Base-by-base conservation (phyloP, 2,113 vertebrate species). In the Alexandromys fortis region DNA sequence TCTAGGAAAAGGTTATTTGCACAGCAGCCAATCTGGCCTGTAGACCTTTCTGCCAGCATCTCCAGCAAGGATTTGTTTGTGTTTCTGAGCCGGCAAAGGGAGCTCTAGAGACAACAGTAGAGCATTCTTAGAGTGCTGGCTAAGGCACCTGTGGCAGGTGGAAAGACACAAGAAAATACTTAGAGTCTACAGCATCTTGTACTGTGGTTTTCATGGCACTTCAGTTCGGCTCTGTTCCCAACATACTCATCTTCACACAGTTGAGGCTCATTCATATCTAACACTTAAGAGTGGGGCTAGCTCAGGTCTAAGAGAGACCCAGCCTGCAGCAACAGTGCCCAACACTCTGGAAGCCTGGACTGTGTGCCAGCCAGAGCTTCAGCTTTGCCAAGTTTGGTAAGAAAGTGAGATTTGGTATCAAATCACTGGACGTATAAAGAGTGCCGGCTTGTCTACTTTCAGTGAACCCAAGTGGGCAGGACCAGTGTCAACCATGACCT, bases 381-480 rank as follows among this genome's bases (percentile, higher is more conserved):
- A 17, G 42, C 67, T 63, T 17, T 42, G 30, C 47, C 55, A 26
- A 26, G 13, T 14, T 16, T 22, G 26, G 42, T 52, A 22, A 6
- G 75, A 61, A 78, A 28, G 52, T 7, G 22, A n/a, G 38, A 77
- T 65, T 2, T 13, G 8, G 30, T 1, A 33, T 38, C 30, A 65
- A n/a, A 24, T 35, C 33, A 0, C 45, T 1, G 1, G 30, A 22
- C 28, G 3, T 17, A 1, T 0, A 45, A 22, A 5, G 11, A 6
- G 35, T 2, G 9, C 12, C 1, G 6, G 10, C 13, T n/a, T 38
- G 75, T 61, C 77, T 76, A 61, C 33, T 52, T 21, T 47, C 22
- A 61, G 30, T 7, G 35, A 83, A 11, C 55, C 55, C 33, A 13
- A 67, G 49, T 47, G 10, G 67, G 6, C 5, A 38, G 52, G 30